phyloP scores from a whole-genome alignment of 2,888 invertebrate genomes.

The Neoascia interrupta region DNA sequence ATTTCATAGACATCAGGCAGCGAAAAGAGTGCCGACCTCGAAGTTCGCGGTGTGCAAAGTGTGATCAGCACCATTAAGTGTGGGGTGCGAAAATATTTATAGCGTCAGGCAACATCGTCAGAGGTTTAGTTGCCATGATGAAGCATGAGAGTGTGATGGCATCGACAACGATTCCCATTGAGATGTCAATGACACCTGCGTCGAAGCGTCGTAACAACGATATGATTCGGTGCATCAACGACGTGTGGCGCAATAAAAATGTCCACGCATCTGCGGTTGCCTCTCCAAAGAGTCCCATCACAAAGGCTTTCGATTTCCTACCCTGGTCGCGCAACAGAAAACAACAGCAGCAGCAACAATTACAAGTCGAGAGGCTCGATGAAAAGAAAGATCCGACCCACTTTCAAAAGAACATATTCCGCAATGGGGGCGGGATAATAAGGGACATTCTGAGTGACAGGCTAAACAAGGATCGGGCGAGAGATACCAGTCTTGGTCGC shows the following conservation, averaged over 20 bases:
- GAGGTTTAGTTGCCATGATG: conserved; percentile 58
- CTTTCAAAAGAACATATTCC: conserved; percentile 77
- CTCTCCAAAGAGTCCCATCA: conserved; percentile 76
- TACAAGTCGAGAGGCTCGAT: conserved; percentile 47
- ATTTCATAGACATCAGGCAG: conserved; percentile 27
- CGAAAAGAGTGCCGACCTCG: conserved; percentile 44
- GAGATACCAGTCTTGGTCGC: conserved; percentile 56
- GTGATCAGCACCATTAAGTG: conserved; percentile 30
- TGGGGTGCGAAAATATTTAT: conserved; percentile 28
- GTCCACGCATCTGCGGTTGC: conserved; percentile 16
- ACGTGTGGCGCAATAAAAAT: conserved; percentile 65
- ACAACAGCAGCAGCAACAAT: conserved; percentile 52
- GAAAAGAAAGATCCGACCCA: conserved; percentile 72
- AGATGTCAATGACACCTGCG: conserved; percentile 66
- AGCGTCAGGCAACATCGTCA: no score
- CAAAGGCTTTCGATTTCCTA: conserved; percentile 78
- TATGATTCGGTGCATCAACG: conserved; percentile 69
- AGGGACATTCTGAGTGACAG: conserved; percentile 78
- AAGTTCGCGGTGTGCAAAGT: conserved; percentile 33
- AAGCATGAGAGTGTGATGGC: conserved; percentile 66
- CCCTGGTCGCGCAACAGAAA: conserved; percentile 77
- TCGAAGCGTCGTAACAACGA: conserved; percentile 64
- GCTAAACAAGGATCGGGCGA: conserved; percentile 72
- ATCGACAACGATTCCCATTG: conserved; percentile 66
- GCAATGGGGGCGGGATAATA: conserved; percentile 76